Conservation (phyloP, 2,797 vertebrate genomes). For the Lophotriccus pileatus region DNA sequence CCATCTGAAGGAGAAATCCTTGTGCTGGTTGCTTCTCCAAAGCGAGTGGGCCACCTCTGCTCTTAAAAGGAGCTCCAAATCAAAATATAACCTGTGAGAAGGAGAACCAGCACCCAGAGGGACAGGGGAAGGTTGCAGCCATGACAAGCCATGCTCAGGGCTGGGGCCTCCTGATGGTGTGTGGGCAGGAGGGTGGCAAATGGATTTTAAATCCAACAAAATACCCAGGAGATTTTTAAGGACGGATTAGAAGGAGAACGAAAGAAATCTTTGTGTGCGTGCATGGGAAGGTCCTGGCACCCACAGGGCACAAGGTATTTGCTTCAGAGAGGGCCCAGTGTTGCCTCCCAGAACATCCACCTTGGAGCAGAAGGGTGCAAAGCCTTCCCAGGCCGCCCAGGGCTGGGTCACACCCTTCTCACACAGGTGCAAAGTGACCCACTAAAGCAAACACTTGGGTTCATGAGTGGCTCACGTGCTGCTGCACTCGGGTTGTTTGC, state of each 20-base stretch:
- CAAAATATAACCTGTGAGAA: neutral
- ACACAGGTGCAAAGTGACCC: neutral
- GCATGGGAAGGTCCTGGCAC: neutral
- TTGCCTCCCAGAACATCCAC: neutral
- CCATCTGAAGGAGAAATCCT: neutral
- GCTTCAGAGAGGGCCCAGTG: neutral
- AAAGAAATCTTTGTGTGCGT: neutral
- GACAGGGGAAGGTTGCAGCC: neutral
- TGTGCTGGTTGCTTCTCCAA: neutral
- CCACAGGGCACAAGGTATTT: neutral
- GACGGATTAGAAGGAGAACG: neutral
- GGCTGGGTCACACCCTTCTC: neutral
- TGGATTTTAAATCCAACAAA: neutral
- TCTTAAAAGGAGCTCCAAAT: neutral
- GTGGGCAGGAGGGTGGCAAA: neutral
- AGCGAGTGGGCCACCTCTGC: neutral
- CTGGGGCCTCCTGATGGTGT: neutral
- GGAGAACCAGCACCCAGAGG: neutral
- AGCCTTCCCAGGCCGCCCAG: neutral
- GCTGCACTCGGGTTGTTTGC: neutral
- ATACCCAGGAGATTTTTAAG: neutral
- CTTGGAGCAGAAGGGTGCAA: neutral
- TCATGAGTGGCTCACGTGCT: neutral
- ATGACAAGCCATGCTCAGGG: neutral
- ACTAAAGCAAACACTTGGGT: neutral